Conservation (phyloP, 2,888 invertebrate genomes). For the Eulithis prunata region DNA sequence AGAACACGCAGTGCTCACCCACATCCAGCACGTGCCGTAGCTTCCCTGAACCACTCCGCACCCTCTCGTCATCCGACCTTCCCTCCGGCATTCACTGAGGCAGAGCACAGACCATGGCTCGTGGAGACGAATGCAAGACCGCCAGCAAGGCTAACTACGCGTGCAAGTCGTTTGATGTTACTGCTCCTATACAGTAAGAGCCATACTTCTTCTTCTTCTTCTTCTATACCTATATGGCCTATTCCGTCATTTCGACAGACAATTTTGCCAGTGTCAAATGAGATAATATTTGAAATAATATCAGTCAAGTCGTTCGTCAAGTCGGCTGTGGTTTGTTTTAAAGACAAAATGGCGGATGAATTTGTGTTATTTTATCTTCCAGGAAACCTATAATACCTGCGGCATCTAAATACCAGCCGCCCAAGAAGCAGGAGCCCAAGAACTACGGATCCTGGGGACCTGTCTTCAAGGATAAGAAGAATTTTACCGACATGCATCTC, state of each 20-base stretch:
- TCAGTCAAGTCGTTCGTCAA: no score
- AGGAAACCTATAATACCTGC: conserved; percentile 62
- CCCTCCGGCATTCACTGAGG: conserved; percentile 60
- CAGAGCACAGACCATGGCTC: conserved; percentile 70
- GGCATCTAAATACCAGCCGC: conserved; percentile 63
- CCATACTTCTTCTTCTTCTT: no score
- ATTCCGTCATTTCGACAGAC: no score
- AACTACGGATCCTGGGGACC: conserved; percentile 89
- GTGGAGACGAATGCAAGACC: conserved; percentile 80
- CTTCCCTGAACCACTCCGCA: conserved; percentile 41
- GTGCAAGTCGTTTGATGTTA: conserved; percentile 71
- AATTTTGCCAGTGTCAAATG: no score
- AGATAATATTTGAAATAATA: no score
- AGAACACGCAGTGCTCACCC: conserved; percentile 93
- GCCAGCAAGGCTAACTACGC: conserved; percentile 72
- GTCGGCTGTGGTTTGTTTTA: no score
- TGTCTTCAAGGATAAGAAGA: conserved; percentile 89
- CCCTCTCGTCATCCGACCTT: conserved; percentile 51
- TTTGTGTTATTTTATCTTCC: conserved; percentile 42
- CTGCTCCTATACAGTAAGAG: conserved; percentile 69
- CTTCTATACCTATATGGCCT: no score
- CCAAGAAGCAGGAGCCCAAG: conserved; percentile 72
- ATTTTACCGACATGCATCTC: conserved; percentile 89
- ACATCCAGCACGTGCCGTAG: conserved; percentile 94
- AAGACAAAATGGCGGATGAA: no score